phyloP scores from a whole-genome alignment of 2,113 vertebrate genomes.

The Corydoras maculifer region DNA sequence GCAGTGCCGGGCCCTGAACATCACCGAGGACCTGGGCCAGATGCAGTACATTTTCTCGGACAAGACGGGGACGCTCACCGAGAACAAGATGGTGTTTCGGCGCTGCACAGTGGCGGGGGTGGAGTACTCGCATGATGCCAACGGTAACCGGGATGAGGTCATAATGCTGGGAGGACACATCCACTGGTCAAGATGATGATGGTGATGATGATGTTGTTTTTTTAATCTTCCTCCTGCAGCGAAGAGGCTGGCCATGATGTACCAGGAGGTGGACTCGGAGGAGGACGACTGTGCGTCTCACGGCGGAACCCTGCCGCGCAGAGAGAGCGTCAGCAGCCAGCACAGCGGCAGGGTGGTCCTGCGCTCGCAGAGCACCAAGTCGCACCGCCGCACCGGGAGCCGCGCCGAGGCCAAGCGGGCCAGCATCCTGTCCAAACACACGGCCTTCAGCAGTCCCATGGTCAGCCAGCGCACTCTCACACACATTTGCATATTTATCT shows the following conservation, averaged over 20 bases:
- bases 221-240: constrained; percentile 58
- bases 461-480: constrained; percentile 8
- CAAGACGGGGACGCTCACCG: constrained; percentile 95
- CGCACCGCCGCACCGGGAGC: constrained; percentile 81
- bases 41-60: constrained; percentile 98
- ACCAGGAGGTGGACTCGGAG: constrained; percentile 89
- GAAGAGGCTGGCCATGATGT: constrained; percentile 84
- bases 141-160: constrained; percentile 66
- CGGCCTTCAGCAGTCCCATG: constrained; percentile 89
- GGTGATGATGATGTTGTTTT: neutral
- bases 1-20: constrained; percentile 92
- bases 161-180: too few relatives aligned
- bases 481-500: neutral
- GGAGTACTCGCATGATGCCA: constrained; percentile 96
- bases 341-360: constrained; percentile 74
- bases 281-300: constrained; percentile 79
- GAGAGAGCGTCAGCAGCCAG: constrained; percentile 78
- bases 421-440: constrained; percentile 88
- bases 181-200: too few relatives aligned
- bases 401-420: constrained; percentile 84
- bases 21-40: constrained; percentile 95
- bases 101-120: constrained; percentile 90
- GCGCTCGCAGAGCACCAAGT: constrained; percentile 84
- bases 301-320: constrained; percentile 69
- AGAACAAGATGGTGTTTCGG: constrained; percentile 98